These are phyloP conservation scores for Drosophila ercepeae DNA, from an alignment of 1,140 invertebrate genomes.

Conservation along the genomic window DNA sequence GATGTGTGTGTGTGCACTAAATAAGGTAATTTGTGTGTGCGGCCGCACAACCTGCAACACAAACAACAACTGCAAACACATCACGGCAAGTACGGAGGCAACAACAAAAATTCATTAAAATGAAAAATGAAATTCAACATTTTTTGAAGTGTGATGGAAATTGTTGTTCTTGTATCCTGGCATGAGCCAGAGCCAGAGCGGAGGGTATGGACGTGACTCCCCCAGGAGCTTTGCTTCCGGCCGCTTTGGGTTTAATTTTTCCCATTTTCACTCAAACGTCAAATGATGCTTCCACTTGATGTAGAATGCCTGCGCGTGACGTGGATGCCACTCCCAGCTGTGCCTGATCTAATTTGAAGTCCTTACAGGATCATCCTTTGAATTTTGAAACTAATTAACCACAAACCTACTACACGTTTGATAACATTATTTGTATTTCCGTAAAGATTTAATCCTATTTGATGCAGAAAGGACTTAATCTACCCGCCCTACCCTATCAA, in stretches of 20 bases:
- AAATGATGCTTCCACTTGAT: conserved; percentile 67
- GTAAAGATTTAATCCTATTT: too few relatives aligned
- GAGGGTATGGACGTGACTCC: not conserved
- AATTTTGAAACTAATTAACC: not conserved
- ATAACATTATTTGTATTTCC: not conserved
- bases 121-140: conserved; percentile 80
- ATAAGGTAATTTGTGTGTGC: conserved; percentile 79
- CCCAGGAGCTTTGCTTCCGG: not conserved
- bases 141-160: conserved; percentile 62
- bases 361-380: not conserved
- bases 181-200: not conserved
- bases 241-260: conserved; percentile 38
- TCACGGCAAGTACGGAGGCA: conserved; percentile 50
- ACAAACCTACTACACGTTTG: not conserved
- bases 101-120: conserved; percentile 79
- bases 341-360: not conserved
- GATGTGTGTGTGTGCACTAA: conserved; percentile 64
- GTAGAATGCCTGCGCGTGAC: conserved; percentile 32
- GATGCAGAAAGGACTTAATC: too few relatives aligned
- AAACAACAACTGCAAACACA: conserved; percentile 33
- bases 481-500: not conserved
- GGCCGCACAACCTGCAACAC: conserved; percentile 47
- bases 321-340: conserved; percentile 1
- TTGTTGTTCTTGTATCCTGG: conserved; percentile 20
- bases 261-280: conserved; percentile 48